Evolutionary conservation across 1,140 invertebrate species (phyloP).

Genomic region (Euschistus heros): DNA sequence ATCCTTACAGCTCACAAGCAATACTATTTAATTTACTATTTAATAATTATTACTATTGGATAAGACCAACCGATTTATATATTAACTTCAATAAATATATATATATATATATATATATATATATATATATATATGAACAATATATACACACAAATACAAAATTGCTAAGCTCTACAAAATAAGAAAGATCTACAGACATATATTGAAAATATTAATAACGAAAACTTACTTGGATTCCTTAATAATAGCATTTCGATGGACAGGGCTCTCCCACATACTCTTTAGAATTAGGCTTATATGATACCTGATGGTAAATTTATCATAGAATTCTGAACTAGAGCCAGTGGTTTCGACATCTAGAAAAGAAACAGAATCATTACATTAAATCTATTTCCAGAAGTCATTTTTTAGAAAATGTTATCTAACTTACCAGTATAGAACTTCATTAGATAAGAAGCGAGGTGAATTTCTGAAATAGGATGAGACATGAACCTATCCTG

Average conservation of each 20-base stretch:
- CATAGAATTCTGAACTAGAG: slow-evolving; percentile 94
- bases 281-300: slow-evolving; percentile 95
- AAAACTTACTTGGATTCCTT: slow-evolving; percentile 54
- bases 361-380: slow-evolving; percentile 10
- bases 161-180: too few relatives aligned
- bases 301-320: slow-evolving; percentile 97
- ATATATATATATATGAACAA: too few relatives aligned
- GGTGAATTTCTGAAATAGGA: slow-evolving; percentile 64
- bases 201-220: not conserved
- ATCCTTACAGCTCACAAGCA: too few relatives aligned
- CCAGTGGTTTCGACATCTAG: slow-evolving; percentile 92
- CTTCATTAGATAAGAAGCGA: slow-evolving; percentile 88
- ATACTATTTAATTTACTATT: too few relatives aligned
- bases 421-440: slow-evolving; percentile 71
- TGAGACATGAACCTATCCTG: slow-evolving; percentile 68
- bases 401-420: too few relatives aligned
- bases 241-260: slow-evolving; percentile 58
- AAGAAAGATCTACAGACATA: too few relatives aligned
- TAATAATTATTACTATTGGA: too few relatives aligned
- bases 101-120: too few relatives aligned
- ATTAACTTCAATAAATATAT: too few relatives aligned
- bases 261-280: slow-evolving; percentile 65
- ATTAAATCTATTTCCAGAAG: not conserved
- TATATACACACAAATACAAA: too few relatives aligned
- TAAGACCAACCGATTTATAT: too few relatives aligned